A percentile compares a stretch with the other conserved stretches of the same genome.
phyloP scores from a whole-genome alignment of 1,140 invertebrate species.

The Brachystomella parvula region DNA sequence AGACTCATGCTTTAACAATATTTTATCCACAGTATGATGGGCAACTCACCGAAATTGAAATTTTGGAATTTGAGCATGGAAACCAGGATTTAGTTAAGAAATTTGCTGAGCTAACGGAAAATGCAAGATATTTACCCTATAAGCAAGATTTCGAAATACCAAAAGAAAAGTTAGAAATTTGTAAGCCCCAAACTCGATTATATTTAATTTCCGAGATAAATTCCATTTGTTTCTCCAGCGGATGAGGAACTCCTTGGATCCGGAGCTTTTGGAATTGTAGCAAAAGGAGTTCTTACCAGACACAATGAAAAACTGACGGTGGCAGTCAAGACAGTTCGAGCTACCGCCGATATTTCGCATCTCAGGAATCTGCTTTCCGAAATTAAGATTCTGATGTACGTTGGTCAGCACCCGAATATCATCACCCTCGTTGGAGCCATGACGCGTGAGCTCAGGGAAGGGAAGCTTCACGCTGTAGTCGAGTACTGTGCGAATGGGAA shows the following conservation, averaged over 20 bases:
- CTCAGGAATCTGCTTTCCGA: conserved; percentile 11
- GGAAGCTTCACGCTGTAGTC: conserved; percentile 27
- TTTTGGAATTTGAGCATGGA: conserved; percentile 14
- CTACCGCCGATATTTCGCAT: background rate
- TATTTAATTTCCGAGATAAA: background rate
- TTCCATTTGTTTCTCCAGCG: background rate
- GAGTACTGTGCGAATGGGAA: conserved; percentile 16
- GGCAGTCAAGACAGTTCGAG: conserved; percentile 10
- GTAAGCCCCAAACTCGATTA: background rate
- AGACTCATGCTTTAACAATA: background rate
- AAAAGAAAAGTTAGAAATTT: conserved; percentile 12
- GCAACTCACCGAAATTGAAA: conserved; percentile 15
- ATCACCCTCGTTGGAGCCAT: conserved; percentile 8
- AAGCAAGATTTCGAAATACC: conserved; percentile 21
- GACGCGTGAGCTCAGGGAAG: conserved; percentile 12
- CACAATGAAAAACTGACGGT: background rate
- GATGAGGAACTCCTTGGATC: conserved; percentile 7
- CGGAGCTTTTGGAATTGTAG: conserved; percentile 2
- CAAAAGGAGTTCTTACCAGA: background rate
- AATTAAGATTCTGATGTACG: conserved; percentile 20
- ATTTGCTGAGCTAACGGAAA: conserved; percentile 12
- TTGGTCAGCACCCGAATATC: conserved; percentile 11
- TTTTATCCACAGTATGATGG: conserved; percentile 9
- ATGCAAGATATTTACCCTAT: conserved; percentile 18
- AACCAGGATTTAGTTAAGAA: conserved; percentile 14